A percentile compares a stretch with the other conserved stretches of the same genome.
phyloP scores from a whole-genome alignment of 2,113 vertebrate species.

The Notechis scutatus region DNA sequence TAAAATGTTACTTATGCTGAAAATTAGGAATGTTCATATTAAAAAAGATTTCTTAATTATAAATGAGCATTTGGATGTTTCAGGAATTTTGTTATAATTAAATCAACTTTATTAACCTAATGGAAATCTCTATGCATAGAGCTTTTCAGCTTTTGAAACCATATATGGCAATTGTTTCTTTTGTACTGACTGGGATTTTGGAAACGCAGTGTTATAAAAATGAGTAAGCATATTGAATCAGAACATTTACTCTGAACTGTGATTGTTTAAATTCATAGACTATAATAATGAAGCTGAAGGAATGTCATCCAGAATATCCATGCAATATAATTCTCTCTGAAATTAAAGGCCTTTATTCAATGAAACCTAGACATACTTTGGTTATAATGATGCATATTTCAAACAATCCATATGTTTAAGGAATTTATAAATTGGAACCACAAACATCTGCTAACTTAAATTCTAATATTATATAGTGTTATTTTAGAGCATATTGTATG shows the following conservation, averaged over 20 bases:
- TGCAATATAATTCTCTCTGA: background rate
- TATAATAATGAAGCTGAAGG: background rate
- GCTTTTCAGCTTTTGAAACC: background rate
- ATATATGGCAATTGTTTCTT: slow-evolving; percentile 1
- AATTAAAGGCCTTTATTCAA: background rate
- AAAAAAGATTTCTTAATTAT: background rate
- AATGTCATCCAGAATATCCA: background rate
- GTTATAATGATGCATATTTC: background rate
- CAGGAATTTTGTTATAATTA: slow-evolving; percentile 5
- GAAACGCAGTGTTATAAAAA: background rate
- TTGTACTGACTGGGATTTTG: slow-evolving; percentile 8
- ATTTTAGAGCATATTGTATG: background rate
- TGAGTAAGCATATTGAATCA: slow-evolving; percentile 15
- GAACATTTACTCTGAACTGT: slow-evolving; percentile 5
- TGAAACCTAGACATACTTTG: background rate
- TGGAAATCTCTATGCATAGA: background rate
- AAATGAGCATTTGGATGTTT: background rate
- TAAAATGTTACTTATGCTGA: background rate
- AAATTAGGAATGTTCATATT: slow-evolving; percentile 4
- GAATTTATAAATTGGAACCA: background rate
- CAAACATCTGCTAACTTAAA: background rate
- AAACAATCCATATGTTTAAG: slow-evolving; percentile 3
- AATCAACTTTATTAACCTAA: background rate
- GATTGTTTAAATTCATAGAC: background rate
- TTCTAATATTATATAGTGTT: background rate